Evolutionary conservation across 2,888 invertebrate genomes (phyloP), one percentile per base, ranked within the genome.

Genomic region (Smittia sp.): DNA sequence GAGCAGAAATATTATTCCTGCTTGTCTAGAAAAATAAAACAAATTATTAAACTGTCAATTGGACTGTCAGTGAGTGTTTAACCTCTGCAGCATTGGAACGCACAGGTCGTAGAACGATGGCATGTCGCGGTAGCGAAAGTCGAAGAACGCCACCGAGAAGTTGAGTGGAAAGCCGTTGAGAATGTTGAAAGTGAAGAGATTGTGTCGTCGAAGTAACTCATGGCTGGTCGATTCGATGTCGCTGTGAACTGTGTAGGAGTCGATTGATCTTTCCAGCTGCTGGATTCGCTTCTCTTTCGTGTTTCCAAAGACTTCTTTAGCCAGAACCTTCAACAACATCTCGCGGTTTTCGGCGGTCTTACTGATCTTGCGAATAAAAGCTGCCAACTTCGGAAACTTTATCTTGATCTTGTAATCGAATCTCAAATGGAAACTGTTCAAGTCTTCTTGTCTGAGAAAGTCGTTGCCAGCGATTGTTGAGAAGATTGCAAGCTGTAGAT

Each of bases 391-490:
- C 2, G 13, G 20, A 20, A 67, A 39, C 38, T 67, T 39, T 3
- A 1, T 15, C 6, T 67, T 39, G 18, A 1, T 15, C 6, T 67
- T 18, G 20, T 6, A 27, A 2, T 11, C 62, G 2, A 62, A 24
- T 6, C 9, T 32, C 32, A 20, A 62, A 11, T 67, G 67, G 15
- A 67, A 15, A 4, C 1, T 32, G 18, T 39, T 6, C 6, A 67
- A 4, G 18, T n/a, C 41, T 1, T 38, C 3, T 15, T 38, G 41
- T 1, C 1, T 11, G 20, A 67, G 1, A n/a, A 67, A 24, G 15
- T 67, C 67, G 18, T 67, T 67, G 15, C 67, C 67, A 7, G 18
- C 20, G 7, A 38, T 1, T 15, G 39, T 67, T 67, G 67, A 32
- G 18, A 67, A 67, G 7, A 67, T 38, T 13, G 39, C 4, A 32